Base-by-base conservation (phyloP, 2,113 vertebrate species). In the Pluvianellus socialis region DNA sequence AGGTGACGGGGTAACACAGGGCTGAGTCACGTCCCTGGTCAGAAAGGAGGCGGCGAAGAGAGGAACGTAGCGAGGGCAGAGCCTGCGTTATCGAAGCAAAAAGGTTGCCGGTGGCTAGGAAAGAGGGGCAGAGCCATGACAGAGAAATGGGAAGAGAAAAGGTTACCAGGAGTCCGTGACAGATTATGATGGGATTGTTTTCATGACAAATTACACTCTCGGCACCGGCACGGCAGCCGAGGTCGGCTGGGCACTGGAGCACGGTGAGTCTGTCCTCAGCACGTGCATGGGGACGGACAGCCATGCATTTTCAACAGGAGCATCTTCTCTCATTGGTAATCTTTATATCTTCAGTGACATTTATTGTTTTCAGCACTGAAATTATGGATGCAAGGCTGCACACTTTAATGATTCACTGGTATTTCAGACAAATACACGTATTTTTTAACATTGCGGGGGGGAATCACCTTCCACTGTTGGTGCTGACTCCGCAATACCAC, bases 251-350 rank as follows among this genome's bases (percentile, higher is more conserved):
- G 56, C 79, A 42, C 45, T 40, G 10, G 42, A 67, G 38, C 73
- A 63, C 10, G 1, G 49, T 4, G 19, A 71, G 14, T 67, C 44
- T 35, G 13, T 15, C 62, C 67, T 23, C 30, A 67, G 58, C 53
- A 23, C 0, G 0, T 4, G 15, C 26, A 26, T 0, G 5, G 38
- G 44, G 61, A 62, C 0, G 0, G 53, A 45, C 11, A 12, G 79
- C 0, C 0, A 49, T 6, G 32, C 20, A 10, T 26, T 90, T 79
- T 19, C n/a, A 66, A 47, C 42, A 56, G 10, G 67, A 85, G 22
- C 19, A 42, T n/a, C 58, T n/a, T 52, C 59, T 56, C 73, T 70
- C 63, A 62, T 0, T 28, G 45, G 18, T 12, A 61, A 58, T 38
- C 49, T 49, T 61, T 11, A 38, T 26, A 27, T 14, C 75, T 82